Evolutionary conservation across 2,888 invertebrate species (phyloP).

Genomic region (Drosophila limbata): DNA sequence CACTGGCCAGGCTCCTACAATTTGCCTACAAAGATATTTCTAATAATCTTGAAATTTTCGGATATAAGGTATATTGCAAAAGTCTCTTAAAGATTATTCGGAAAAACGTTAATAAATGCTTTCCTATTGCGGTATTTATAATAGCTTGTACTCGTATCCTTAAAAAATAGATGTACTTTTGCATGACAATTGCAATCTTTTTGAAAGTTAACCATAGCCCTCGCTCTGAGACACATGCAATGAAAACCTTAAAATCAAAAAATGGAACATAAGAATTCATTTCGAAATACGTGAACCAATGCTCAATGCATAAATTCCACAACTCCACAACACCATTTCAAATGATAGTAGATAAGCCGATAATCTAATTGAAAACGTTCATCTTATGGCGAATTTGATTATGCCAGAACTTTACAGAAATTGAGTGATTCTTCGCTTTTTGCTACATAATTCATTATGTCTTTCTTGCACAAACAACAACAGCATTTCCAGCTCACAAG

Average conservation of each 20-base stretch:
- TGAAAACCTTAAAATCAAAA: too few relatives aligned
- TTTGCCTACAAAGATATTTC: not conserved
- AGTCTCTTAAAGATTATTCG: not conserved
- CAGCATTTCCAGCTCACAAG: slow-evolving; percentile 67
- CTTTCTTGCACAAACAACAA: slow-evolving; percentile 31
- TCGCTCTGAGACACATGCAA: too few relatives aligned
- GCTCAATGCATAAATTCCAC: not conserved
- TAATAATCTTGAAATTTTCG: not conserved
- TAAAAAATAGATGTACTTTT: not conserved
- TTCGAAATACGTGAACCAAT: too few relatives aligned
- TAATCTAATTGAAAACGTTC: slow-evolving; percentile 1
- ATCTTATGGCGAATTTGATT: slow-evolving; percentile 48
- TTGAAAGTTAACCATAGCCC: too few relatives aligned
- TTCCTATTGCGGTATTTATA: not conserved
- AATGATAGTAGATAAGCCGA: slow-evolving; percentile 28
- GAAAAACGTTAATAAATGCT: not conserved
- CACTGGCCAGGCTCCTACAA: not conserved
- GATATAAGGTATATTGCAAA: not conserved
- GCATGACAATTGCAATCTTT: not conserved
- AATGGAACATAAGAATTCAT: too few relatives aligned
- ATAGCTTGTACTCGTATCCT: not conserved
- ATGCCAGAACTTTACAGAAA: slow-evolving; percentile 59
- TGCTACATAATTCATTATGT: slow-evolving; percentile 78
- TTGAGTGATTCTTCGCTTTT: slow-evolving; percentile 45
- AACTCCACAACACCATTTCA: not conserved